Conservation (phyloP, 1,140 invertebrate genomes). For the Drosophila pruinosa region DNA sequence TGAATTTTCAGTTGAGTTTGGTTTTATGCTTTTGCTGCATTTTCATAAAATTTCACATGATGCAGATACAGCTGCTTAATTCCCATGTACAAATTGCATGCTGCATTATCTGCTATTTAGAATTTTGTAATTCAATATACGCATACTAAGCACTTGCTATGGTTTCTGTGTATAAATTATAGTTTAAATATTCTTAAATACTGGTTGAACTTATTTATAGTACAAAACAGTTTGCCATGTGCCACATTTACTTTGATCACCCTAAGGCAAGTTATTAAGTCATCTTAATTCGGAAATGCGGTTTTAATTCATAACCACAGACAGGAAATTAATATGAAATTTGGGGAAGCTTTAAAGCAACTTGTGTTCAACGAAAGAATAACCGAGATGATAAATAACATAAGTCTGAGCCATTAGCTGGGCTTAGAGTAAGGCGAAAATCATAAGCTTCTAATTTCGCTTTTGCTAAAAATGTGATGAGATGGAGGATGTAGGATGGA, state of each 20-base stretch:
- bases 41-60: conserved; percentile 4
- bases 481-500: neutral
- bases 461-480: conserved; percentile 9
- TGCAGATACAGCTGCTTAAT: conserved; percentile 2
- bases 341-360: conserved; percentile 19
- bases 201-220: neutral
- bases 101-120: neutral
- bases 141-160: neutral
- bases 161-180: neutral
- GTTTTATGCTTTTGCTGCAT: neutral
- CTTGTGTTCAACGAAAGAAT: conserved; percentile 5
- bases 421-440: conserved; percentile 61
- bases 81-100: neutral
- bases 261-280: neutral
- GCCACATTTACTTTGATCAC: neutral
- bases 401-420: conserved; percentile 69
- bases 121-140: neutral
- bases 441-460: conserved; percentile 74
- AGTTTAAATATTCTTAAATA: neutral
- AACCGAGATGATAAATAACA: conserved; percentile 32
- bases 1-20: neutral
- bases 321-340: conserved; percentile 40
- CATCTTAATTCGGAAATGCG: conserved; percentile 7
- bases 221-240: neutral
- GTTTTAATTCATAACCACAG: conserved; percentile 8